phyloP scores from a whole-genome alignment of 1,140 invertebrate genomes.

The Drosophila arawakana region DNA sequence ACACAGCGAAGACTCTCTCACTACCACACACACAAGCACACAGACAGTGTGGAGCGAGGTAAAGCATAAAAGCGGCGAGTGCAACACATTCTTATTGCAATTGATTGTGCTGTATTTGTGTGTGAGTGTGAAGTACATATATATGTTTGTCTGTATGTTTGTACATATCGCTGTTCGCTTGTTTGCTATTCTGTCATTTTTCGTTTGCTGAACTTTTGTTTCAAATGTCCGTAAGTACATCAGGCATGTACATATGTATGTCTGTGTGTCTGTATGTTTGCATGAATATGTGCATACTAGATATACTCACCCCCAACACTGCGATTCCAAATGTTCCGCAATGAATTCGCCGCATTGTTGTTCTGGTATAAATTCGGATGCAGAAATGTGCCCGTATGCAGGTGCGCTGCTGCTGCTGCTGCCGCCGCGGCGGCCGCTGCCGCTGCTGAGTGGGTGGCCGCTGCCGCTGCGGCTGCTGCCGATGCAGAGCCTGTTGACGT shows the following conservation, averaged over 20 bases:
- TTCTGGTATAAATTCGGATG: constrained; percentile 84
- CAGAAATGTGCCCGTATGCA: constrained; percentile 82
- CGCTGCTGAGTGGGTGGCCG: constrained; percentile 64
- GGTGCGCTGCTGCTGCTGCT: constrained; percentile 73
- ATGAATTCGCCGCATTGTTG: constrained; percentile 80
- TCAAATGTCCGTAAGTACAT: constrained; percentile 4
- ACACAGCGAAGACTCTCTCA: constrained; percentile 65
- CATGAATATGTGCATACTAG: not conserved
- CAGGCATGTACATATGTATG: not conserved
- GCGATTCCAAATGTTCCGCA: constrained; percentile 84
- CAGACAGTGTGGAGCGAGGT: constrained; percentile 29
- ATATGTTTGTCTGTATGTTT: constrained; percentile 35
- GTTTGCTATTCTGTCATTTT: constrained; percentile 42
- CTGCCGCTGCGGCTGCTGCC: constrained; percentile 62
- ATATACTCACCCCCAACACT: constrained; percentile 83
- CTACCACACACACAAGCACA: constrained; percentile 35
- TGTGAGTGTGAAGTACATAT: constrained; percentile 38
- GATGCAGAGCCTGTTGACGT: constrained; percentile 59
- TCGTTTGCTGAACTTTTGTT: constrained; percentile 46
- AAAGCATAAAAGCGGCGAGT: constrained; percentile 70
- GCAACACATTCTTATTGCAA: constrained; percentile 76
- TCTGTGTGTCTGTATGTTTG: not conserved
- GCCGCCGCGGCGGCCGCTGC: constrained; percentile 67
- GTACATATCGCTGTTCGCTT: constrained; percentile 31
- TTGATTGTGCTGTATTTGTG: constrained; percentile 54